Evolutionary conservation across 2,888 invertebrate species (phyloP).

Genomic region (Aleiodes alternator): DNA sequence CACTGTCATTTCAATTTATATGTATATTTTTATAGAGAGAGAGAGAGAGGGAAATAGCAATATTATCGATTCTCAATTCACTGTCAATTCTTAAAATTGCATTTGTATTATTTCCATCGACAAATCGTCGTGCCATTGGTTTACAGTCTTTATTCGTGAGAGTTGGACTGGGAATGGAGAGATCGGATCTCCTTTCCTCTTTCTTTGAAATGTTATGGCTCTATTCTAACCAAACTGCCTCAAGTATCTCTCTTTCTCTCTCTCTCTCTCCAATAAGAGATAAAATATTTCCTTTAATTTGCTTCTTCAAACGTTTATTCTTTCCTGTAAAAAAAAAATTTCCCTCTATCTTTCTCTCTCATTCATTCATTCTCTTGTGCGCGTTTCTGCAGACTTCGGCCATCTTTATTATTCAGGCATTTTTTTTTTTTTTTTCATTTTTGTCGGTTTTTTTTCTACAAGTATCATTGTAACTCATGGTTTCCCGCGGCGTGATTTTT

Average conservation of each 20-base stretch:
- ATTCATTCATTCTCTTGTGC: background rate
- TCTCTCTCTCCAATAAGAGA: constrained; percentile 25
- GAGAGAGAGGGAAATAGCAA: too few species aligned
- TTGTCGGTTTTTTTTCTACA: background rate
- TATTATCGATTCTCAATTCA: constrained; percentile 39
- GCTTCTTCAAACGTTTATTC: constrained; percentile 46
- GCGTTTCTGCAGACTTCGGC: background rate
- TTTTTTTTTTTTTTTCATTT: constrained; percentile 2
- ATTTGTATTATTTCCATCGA: constrained; percentile 38
- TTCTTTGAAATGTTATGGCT: constrained; percentile 48
- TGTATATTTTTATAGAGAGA: too few species aligned
- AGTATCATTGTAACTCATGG: constrained; percentile 22
- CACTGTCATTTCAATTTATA: too few species aligned
- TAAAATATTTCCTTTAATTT: constrained; percentile 53
- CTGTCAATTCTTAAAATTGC: constrained; percentile 35
- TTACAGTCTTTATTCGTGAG: constrained; percentile 45
- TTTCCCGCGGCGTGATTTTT: constrained; percentile 31
- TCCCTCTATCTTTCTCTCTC: background rate
- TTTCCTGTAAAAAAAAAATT: background rate
- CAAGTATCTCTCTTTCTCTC: background rate
- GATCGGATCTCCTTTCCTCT: constrained; percentile 49
- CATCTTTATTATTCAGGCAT: background rate
- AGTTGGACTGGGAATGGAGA: constrained; percentile 35
- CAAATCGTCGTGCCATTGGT: constrained; percentile 39
- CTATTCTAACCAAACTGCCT: constrained; percentile 44